A percentile compares a stretch with the other conserved stretches of the same genome.
These are phyloP conservation scores for Tinea pellionella DNA, from an alignment of 2,888 invertebrate species.

Conservation along the genomic window DNA sequence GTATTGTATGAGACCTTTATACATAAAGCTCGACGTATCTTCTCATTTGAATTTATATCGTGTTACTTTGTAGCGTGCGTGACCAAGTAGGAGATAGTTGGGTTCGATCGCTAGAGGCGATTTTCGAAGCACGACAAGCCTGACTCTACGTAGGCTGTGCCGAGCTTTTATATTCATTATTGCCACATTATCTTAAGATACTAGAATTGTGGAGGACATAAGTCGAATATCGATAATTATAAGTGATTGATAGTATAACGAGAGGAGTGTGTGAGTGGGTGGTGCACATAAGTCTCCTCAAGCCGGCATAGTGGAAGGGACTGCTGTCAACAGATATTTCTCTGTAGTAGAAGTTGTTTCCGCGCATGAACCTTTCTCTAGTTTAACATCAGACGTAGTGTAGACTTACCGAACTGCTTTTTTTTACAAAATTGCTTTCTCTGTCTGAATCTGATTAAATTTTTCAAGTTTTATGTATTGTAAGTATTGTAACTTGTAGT, in stretches of 20 bases:
- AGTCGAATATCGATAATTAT: neutral
- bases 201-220: slow-evolving; percentile 2
- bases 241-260: no score
- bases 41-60: neutral
- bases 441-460: neutral
- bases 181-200: slow-evolving; percentile 3
- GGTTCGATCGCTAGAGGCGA: slow-evolving; percentile 32
- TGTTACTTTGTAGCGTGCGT: slow-evolving; percentile 27
- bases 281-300: no score
- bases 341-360: no score
- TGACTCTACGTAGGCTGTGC: slow-evolving; percentile 13
- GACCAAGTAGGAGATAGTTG: slow-evolving; percentile 35
- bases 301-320: no score
- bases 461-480: neutral
- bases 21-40: neutral
- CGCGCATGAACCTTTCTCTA: no score
- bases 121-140: slow-evolving; percentile 30
- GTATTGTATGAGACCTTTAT: no score
- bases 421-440: neutral
- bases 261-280: no score
- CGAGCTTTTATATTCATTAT: slow-evolving; percentile 12
- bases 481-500: neutral
- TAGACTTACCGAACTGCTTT: no score
- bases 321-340: no score
- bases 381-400: no score